phyloP scores from a whole-genome alignment of 30 jellyfish, hydroid and myxozoan species.

The Nemopilema nomurai region DNA sequence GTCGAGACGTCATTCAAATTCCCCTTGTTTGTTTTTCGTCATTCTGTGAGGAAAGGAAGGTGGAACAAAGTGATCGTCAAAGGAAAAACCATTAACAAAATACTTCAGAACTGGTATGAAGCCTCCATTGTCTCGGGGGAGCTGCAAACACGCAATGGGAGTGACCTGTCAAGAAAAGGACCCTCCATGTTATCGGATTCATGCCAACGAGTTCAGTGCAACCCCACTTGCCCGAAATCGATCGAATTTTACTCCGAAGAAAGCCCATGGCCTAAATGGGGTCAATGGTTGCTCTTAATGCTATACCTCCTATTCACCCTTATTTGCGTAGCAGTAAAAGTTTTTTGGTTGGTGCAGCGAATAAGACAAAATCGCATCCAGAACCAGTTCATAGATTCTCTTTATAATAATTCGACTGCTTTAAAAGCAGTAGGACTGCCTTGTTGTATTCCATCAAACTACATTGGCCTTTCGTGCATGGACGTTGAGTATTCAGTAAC shows the following conservation, averaged over 20 bases:
- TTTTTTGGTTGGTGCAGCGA: constrained; percentile 54
- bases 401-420: constrained; percentile 19
- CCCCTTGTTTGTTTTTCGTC: constrained; percentile 66
- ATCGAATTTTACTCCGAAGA: constrained; percentile 15
- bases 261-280: constrained; percentile 61
- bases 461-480: constrained; percentile 67
- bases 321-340: constrained; percentile 29
- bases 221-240: constrained; percentile 87
- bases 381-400: constrained; percentile 44
- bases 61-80: constrained; percentile 50
- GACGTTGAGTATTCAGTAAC: constrained; percentile 51
- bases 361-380: constrained; percentile 46
- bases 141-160: constrained; percentile 30
- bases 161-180: neutral
- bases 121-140: neutral
- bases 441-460: constrained; percentile 68
- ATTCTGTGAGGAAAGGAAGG: constrained; percentile 48
- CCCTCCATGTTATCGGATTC: constrained; percentile 15
- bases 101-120: constrained; percentile 50
- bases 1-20: constrained; percentile 44
- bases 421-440: constrained; percentile 64
- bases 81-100: constrained; percentile 47
- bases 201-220: constrained; percentile 82
- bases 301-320: constrained; percentile 16
- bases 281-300: constrained; percentile 28